These are phyloP conservation scores for Perccottus glenii DNA, from an alignment of 2,113 vertebrate species.

Conservation along the genomic window DNA sequence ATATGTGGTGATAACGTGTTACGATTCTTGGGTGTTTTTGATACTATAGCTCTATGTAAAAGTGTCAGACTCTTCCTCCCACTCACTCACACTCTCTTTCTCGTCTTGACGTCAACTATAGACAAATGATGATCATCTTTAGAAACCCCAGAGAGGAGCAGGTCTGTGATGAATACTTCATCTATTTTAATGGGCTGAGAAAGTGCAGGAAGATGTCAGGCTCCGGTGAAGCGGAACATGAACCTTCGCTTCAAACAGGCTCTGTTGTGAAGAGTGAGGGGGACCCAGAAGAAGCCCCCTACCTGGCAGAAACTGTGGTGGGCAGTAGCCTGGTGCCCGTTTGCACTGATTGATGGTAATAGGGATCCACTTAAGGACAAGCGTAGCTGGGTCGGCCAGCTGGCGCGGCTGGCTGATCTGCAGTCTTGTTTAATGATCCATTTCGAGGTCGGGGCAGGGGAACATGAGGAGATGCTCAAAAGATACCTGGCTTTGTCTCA, in stretches of 20 bases:
- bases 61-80: conserved; percentile 30
- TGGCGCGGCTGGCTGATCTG: conserved; percentile 63
- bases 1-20: conserved; percentile 60
- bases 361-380: conserved; percentile 69
- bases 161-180: conserved; percentile 63
- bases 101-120: conserved; percentile 17
- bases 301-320: conserved; percentile 53
- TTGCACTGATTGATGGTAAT: conserved; percentile 71
- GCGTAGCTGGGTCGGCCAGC: conserved; percentile 38
- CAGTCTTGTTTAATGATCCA: conserved; percentile 68
- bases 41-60: conserved; percentile 54
- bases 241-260: conserved; percentile 67
- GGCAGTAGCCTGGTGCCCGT: conserved; percentile 42
- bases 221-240: conserved; percentile 60
- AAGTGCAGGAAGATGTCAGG: conserved; percentile 59
- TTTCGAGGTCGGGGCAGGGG: conserved; percentile 56
- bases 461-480: conserved; percentile 55
- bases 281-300: conserved; percentile 22
- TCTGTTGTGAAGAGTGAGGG: conserved; percentile 15
- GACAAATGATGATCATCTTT: conserved; percentile 44
- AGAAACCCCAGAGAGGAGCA: conserved; percentile 34
- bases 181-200: conserved; percentile 74
- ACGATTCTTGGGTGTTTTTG: conserved; percentile 54
- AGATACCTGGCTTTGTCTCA: conserved; percentile 66
- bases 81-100: conserved; percentile 6